Conservation (phyloP, 2,888 invertebrate species). For the Eupithecia pulchellata region DNA sequence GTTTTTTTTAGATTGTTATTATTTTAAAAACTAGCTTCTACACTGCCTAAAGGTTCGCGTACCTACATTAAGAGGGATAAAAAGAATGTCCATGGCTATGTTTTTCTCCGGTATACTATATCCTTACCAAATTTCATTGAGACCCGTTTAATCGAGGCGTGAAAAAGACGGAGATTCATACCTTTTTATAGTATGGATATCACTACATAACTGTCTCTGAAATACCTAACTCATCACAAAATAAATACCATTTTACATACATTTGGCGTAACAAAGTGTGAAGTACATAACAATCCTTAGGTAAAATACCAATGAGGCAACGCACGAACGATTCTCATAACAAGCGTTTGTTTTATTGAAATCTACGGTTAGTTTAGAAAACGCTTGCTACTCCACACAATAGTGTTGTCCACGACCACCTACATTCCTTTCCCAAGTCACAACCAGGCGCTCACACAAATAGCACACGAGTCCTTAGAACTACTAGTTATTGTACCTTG, state of each 20-base stretch:
- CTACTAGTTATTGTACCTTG: neutral
- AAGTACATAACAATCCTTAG: neutral
- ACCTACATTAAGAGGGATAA: neutral
- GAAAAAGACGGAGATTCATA: neutral
- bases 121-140: neutral
- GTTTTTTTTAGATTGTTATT: neutral
- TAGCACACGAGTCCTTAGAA: neutral
- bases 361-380: neutral
- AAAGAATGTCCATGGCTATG: neutral
- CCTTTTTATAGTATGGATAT: neutral
- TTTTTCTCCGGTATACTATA: neutral
- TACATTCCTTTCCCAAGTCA: neutral
- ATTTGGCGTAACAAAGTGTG: neutral
- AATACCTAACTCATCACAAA: neutral
- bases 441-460: slow-evolving; percentile 2
- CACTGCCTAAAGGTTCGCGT: neutral
- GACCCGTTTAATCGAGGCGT: neutral
- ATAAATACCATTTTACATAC: neutral
- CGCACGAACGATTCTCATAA: slow-evolving; percentile 7
- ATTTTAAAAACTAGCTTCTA: neutral
- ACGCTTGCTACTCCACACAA: neutral
- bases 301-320: neutral
- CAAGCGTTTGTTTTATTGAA: slow-evolving; percentile 4
- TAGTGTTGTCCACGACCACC: neutral
- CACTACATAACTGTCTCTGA: neutral